Conservation (phyloP, 1,140 invertebrate genomes). For the Drosophila novamexicana region DNA sequence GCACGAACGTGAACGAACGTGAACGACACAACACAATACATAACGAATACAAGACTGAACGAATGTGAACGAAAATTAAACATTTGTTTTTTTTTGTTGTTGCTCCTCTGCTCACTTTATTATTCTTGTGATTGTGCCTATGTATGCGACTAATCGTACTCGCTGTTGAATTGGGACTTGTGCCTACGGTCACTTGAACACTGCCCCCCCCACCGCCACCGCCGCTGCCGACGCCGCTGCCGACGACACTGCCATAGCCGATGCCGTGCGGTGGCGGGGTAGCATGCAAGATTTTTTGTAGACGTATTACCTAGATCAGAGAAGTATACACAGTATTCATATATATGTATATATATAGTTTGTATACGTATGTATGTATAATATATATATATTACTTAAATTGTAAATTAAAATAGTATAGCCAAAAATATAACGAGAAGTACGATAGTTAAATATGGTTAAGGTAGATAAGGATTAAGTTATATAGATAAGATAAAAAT, state of each 20-base stretch:
- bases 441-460: constrained; percentile 22
- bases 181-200: constrained; percentile 84
- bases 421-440: neutral
- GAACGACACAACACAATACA: constrained; percentile 10
- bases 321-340: constrained; percentile 65
- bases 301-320: constrained; percentile 82
- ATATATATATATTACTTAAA: constrained; percentile 1
- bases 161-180: constrained; percentile 80
- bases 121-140: constrained; percentile 83
- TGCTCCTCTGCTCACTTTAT: constrained; percentile 83
- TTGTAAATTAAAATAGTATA: constrained; percentile 9
- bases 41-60: constrained; percentile 30
- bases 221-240: constrained; percentile 30
- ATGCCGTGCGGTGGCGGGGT: constrained; percentile 80
- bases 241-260: constrained; percentile 67
- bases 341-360: constrained; percentile 23
- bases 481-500: constrained; percentile 9
- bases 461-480: constrained; percentile 9
- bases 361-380: constrained; percentile 18
- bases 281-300: constrained; percentile 84
- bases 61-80: constrained; percentile 44
- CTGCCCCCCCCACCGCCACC: constrained; percentile 65
- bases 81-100: constrained; percentile 29
- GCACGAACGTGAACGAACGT: constrained; percentile 28
- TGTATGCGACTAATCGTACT: constrained; percentile 84